These are phyloP conservation scores for Agrochola lychnidis DNA, from an alignment of 2,888 invertebrate genomes.

Conservation along the genomic window DNA sequence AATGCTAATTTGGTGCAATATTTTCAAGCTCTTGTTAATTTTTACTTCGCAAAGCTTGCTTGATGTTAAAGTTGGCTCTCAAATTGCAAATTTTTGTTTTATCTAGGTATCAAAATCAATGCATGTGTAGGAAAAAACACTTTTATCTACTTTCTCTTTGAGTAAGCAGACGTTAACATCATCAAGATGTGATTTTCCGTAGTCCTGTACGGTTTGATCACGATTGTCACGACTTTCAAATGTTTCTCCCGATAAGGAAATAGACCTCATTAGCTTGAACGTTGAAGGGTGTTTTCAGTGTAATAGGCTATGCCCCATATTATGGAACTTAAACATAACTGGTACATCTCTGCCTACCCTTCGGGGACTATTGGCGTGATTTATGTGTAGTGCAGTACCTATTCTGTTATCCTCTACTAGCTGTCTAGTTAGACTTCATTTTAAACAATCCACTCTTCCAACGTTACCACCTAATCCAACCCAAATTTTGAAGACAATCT, in stretches of 20 bases:
- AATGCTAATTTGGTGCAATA: neutral
- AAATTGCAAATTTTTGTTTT: neutral
- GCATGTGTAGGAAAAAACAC: neutral
- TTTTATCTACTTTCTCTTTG: neutral
- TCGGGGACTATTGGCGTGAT: too few relatives aligned
- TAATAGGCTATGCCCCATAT: neutral
- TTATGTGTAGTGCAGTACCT: neutral
- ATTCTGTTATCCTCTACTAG: too few relatives aligned
- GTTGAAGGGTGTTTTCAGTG: neutral
- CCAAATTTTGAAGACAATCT: conserved; percentile 16
- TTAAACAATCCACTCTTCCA: conserved; percentile 8
- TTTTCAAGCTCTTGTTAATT: neutral
- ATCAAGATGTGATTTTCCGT: neutral
- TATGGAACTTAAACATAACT: too few relatives aligned
- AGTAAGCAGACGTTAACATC: neutral
- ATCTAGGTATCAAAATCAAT: neutral
- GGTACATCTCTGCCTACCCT: too few relatives aligned
- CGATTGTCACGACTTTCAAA: conserved; percentile 2
- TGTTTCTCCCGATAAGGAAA: conserved; percentile 9
- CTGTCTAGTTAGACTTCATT: neutral
- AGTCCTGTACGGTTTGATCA: neutral
- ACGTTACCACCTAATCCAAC: conserved; percentile 27
- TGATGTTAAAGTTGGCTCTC: neutral
- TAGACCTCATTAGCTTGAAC: neutral
- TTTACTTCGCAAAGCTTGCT: neutral